Percentiles rank a stretch among this genome's conserved stretches.
Conservation (phyloP, 2,888 invertebrate genomes). For the Colletes collaris region DNA sequence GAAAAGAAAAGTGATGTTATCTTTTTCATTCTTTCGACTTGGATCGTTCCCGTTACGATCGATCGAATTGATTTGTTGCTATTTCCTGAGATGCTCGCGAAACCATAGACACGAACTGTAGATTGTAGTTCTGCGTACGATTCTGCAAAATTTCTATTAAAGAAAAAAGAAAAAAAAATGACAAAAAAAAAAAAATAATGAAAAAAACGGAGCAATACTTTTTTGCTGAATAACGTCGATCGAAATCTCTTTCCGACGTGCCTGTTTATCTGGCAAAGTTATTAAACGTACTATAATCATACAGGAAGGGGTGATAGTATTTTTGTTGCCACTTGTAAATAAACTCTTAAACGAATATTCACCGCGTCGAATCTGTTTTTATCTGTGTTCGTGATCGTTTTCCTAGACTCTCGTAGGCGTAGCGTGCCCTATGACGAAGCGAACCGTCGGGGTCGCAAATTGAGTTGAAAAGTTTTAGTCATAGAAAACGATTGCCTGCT, state of each 20-base stretch:
- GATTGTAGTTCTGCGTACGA: conserved; percentile 50
- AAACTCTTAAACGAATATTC: conserved; percentile 57
- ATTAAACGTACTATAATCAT: conserved; percentile 62
- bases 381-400: conserved; percentile 4
- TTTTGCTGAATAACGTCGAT: conserved; percentile 53
- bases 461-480: background rate
- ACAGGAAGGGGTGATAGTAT: conserved; percentile 63
- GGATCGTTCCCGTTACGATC: conserved; percentile 5
- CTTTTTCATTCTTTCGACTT: background rate
- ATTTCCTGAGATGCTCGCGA: conserved; percentile 29
- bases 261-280: conserved; percentile 58
- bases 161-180: conserved; percentile 1
- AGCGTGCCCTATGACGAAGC: background rate
- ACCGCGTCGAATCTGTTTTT: conserved; percentile 37
- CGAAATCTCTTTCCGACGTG: conserved; percentile 58
- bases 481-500: conserved; percentile 5
- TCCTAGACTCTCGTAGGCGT: background rate
- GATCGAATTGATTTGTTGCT: conserved; percentile 34
- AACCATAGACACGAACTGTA: conserved; percentile 45
- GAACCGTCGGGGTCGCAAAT: background rate
- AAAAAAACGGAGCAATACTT: conserved; percentile 46
- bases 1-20: background rate
- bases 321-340: conserved; percentile 65
- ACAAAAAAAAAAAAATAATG: conserved; percentile 1
- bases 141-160: conserved; percentile 50